Evolutionary conservation across 2,113 vertebrate species (phyloP), one percentile per base, ranked within the genome.

Genomic region (Sardina pilchardus): DNA sequence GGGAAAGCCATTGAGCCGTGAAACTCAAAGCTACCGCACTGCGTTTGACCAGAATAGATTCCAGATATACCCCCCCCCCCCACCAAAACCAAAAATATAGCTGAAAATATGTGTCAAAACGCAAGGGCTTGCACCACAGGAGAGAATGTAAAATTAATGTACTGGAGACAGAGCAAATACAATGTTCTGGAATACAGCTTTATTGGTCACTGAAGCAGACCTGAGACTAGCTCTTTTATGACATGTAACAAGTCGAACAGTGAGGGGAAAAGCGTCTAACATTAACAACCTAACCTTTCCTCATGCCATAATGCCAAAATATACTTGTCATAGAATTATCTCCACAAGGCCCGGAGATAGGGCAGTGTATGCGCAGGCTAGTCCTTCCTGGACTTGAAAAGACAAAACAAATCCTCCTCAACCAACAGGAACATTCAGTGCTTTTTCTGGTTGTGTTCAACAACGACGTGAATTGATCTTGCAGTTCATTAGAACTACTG

Each of bases 1-100:
- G 84, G 85, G 82, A 44, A 24, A 42, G 75, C 56, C 19, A 36
- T 53, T 83, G 81, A 82, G 83, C 45, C 30, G n/a, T 19, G 56
- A 59, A 63, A 81, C 81, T 81, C 81, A 81, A 2, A 45, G 63
- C 63, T 71, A 71, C 63, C 63, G 63, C 63, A 71, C 63, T 71
- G 26, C 63, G 26, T 71, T 30, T 71, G 63, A 71, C 63, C 63
- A 71, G 63, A 71, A 71, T 71, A 71, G 63, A 71, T 71, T 71
- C 63, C 63, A 71, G 63, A 71, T 34, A 71, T 71, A 71, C n/a
- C n/a, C 30, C 26, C n/a, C n/a, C n/a, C n/a, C n/a, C n/a, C n/a
- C n/a, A n/a, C n/a, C n/a, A n/a, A n/a, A 30, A 71, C 63, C 63
- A 30, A 71, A 71, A 71, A 71, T 30, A 71, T 34, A 71, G 34